Evolutionary conservation across 2,888 invertebrate genomes (phyloP), one percentile per base, ranked within the genome.

Genomic region (Nemapogon koenigi): DNA sequence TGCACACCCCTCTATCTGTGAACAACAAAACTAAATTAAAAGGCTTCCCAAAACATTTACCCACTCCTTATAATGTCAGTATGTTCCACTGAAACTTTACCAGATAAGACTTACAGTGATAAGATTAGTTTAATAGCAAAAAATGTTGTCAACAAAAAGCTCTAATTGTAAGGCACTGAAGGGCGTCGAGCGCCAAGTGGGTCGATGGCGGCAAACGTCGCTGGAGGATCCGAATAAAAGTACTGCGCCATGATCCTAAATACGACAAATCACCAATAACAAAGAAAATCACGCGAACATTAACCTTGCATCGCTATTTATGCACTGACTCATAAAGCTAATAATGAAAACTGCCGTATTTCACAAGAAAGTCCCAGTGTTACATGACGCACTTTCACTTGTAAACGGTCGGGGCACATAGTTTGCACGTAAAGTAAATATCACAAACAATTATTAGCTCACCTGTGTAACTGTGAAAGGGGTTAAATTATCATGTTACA

Each of bases 141-240:
- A n/a, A n/a, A n/a, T n/a, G n/a, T n/a, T n/a, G n/a, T n/a, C n/a
- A n/a, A n/a, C n/a, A n/a, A n/a, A n/a, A n/a, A n/a, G n/a, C n/a
- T n/a, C n/a, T n/a, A n/a, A n/a, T n/a, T n/a, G n/a, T n/a, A n/a
- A n/a, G n/a, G n/a, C 16, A 37, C 37, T 18, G 18, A 16, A 13
- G 36, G 6, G 7, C 37, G 26, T 31, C 59, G 54, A 51, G 62
- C 58, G 65, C 59, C 71, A 72, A 68, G 67, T 71, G 70, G 76
- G 75, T 76, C 73, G 76, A 76, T 78, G 78, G 76, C 78, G 78
- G 75, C 69, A 78, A 73, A 76, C 73, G 76, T 75, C 73, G 72
- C 50, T 49, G 51, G 39, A 31, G 47, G 46, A 44, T 17, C n/a
- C n/a, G n/a, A n/a, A n/a, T n/a, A n/a, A n/a, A n/a, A n/a, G n/a